phyloP scores from a whole-genome alignment of 2,113 vertebrate species.

The Falcunculus frontatus region DNA sequence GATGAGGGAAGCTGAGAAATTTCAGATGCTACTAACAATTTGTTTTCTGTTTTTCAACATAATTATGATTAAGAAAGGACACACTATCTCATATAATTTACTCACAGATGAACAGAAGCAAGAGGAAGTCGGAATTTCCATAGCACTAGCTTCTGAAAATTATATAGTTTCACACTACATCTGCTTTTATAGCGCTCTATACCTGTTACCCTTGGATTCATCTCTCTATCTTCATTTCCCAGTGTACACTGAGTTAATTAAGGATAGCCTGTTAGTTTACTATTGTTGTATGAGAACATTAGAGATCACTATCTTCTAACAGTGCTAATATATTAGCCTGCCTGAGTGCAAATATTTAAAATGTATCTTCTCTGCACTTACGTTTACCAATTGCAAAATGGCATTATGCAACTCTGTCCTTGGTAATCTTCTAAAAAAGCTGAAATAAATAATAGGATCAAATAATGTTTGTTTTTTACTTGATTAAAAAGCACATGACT shows the following conservation, averaged over 20 bases:
- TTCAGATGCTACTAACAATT: not conserved
- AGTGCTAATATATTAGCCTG: constrained; percentile 10
- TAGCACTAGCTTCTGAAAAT: not conserved
- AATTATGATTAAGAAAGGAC: not conserved
- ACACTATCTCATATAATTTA: not conserved
- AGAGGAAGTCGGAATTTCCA: not conserved
- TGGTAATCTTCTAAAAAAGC: not conserved
- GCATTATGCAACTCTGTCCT: constrained; percentile 53
- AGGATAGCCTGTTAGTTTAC: not conserved
- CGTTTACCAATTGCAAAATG: constrained; percentile 58
- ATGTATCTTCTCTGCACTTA: constrained; percentile 32
- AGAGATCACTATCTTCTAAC: not conserved
- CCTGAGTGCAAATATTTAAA: constrained; percentile 66
- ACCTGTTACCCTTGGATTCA: not conserved
- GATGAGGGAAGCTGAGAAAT: not conserved
- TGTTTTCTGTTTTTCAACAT: not conserved
- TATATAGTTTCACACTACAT: not conserved
- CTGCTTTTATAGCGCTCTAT: not conserved
- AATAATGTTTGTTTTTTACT: not conserved
- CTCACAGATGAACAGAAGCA: not conserved
- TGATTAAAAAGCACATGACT: not conserved
- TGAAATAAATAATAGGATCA: constrained; percentile 22
- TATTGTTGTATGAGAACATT: not conserved
- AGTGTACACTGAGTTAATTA: not conserved
- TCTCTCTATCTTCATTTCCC: not conserved